Base-by-base conservation (phyloP, 1,140 invertebrate genomes). In the Gerris buenoi region DNA sequence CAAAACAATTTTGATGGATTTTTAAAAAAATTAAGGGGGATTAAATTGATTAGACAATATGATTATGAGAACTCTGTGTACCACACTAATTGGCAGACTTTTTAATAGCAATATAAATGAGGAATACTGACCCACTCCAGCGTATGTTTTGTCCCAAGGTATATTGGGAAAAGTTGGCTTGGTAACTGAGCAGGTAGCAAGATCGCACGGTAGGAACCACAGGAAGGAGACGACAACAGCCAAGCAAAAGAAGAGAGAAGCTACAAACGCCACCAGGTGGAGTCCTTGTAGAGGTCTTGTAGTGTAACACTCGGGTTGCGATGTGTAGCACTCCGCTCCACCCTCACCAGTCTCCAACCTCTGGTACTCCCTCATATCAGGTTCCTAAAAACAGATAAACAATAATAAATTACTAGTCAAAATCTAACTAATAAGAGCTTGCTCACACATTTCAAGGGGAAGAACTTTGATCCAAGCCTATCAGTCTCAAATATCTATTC, bases 191-290 rank as follows among this genome's bases (percentile, higher is more conserved):
- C 87, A 89, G 57, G 82, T 81, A 1, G 83, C 82, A 2, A 81
- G 79, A 68, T 87, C 82, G 72, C 88, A 90, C 1, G 88, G 88
- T 68, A 89, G 75, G 15, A 85, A 79, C 84, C 88, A 90, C 1
- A 90, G 75, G 74, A 90, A 90, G 70, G 86, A 80, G 14, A 88
- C 71, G 23, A 89, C 82, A 14, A 85, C 86, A 60, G 87, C 77
- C 26, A 88, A 74, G 71, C 87, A 90, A 18, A 88, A 73, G 26
- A 88, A 71, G 67, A 89, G 83, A 10, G 88, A 89, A 14, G 80
- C 76, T 15, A 86, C 75, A 69, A 89, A 86, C 29, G 83, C 85
- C 58, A 83, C 79, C 62, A 83, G 82, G 22, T 87, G 79, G 58
- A 83, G 72, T n/a, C 80, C 77, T 0, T 85, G 84, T 84, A 88